Conservation (phyloP, 2,113 vertebrate genomes). For the Cheilinus undulatus region DNA sequence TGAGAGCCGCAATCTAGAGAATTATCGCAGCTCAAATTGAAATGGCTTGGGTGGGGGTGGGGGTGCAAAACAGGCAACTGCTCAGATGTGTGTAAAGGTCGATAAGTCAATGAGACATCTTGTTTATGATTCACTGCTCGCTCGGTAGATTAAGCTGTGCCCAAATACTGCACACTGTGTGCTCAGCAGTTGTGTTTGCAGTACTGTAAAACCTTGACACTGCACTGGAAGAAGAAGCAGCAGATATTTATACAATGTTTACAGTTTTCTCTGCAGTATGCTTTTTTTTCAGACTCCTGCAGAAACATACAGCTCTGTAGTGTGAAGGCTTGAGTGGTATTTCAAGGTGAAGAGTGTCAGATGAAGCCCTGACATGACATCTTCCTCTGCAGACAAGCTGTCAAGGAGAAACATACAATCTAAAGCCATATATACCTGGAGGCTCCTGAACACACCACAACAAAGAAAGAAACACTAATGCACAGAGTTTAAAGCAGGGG, state of each 20-base stretch:
- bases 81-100: constrained; percentile 40
- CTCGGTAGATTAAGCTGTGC: constrained; percentile 25
- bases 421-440: constrained; percentile 22
- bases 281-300: constrained; percentile 26
- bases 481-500: no score
- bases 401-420: constrained; percentile 42
- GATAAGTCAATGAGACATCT: constrained; percentile 59
- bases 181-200: constrained; percentile 39
- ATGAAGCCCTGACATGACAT: constrained; percentile 58
- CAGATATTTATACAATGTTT: constrained; percentile 1
- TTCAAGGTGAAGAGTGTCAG: constrained; percentile 39
- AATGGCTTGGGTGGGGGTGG: constrained; percentile 9
- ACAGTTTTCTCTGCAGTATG: constrained; percentile 28
- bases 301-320: constrained; percentile 20
- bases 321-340: not conserved
- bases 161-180: not conserved
- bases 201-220: constrained; percentile 35
- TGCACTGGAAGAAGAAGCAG: not conserved
- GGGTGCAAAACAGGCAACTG: constrained; percentile 38
- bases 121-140: constrained; percentile 46
- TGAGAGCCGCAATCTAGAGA: constrained; percentile 52
- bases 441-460: constrained; percentile 34
- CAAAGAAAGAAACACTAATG: constrained; percentile 7
- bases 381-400: constrained; percentile 55
- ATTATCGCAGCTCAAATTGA: constrained; percentile 63